Conservation (phyloP, 2,888 invertebrate species). For the Drosophila koepferae region DNA sequence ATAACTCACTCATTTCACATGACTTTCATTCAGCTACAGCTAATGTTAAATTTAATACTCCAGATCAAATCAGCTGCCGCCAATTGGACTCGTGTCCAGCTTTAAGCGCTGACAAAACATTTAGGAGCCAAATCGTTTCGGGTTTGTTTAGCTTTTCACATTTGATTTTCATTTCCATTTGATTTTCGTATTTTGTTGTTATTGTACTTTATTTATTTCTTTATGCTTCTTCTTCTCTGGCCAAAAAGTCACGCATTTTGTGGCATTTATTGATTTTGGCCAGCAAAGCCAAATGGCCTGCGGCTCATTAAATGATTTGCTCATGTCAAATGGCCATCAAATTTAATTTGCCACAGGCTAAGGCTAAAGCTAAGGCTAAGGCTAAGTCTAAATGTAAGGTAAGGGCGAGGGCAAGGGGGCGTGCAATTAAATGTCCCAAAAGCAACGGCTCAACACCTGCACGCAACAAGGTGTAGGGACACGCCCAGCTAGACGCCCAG, state of each 20-base stretch:
- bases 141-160: background rate
- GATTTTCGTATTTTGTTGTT: background rate
- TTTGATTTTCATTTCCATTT: conserved; percentile 7
- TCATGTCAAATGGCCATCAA: conserved; percentile 64
- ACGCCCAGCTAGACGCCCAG: conserved; percentile 2
- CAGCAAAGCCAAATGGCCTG: conserved; percentile 33
- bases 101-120: background rate
- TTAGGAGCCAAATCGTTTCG: conserved; percentile 3
- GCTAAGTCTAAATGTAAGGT: no score
- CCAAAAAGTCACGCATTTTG: conserved; percentile 5
- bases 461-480: conserved; percentile 40
- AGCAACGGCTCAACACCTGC: conserved; percentile 58
- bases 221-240: background rate
- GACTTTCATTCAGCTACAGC: background rate
- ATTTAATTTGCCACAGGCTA: conserved; percentile 61
- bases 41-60: conserved; percentile 18
- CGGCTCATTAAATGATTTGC: conserved; percentile 61
- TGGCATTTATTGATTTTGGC: conserved; percentile 45
- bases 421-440: conserved; percentile 50
- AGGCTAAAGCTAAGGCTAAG: background rate
- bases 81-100: conserved; percentile 7
- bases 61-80: conserved; percentile 14
- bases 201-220: background rate
- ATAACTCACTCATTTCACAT: background rate
- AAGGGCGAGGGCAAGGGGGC: conserved; percentile 22